Evolutionary conservation across 2,888 invertebrate species (phyloP), one percentile per base, ranked within the genome.

Genomic region (Physocephala rufipes): DNA sequence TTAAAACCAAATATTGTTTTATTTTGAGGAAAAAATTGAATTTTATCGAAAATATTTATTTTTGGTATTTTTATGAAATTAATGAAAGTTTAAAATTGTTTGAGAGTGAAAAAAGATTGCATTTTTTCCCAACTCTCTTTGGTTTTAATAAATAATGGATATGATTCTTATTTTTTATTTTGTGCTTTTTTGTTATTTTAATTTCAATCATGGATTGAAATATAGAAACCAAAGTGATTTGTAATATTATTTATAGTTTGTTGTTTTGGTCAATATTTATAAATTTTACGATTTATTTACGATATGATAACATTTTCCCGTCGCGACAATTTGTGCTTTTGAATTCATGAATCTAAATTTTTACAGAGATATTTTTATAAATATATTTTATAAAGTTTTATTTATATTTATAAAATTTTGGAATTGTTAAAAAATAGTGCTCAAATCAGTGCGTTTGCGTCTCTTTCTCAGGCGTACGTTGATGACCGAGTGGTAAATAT

Each of bases 1-100:
- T 30, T 19, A 66, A 30, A 51, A 28, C 19, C 24, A 15, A 69
- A 63, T 59, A 47, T 58, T n/a, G 13, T 58, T 24, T 70, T 72
- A 71, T 75, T 55, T 3, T 55, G 55, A 15, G 15, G 16, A 26
- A 26, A 26, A 55, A 36, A 36, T 36, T 36, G 36, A 36, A 36
- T 36, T 36, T 36, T 4, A 7, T 36, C 36, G n/a, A n/a, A n/a
- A n/a, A n/a, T n/a, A n/a, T n/a, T 55, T 55, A 2, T 55, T 55
- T 9, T 55, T 55, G 24, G 13, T n/a, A n/a, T n/a, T n/a, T n/a
- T n/a, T n/a, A n/a, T 24, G 15, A 55, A 26, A 26, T 16, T 26
- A 9, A 55, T n/a, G 16, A 26, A 15, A 55, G 55, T 26, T 15
- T 55, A 36, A 36, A 36, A 7, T 36, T 9, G 36, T 36, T 36